Base-by-base conservation (phyloP, 2,888 invertebrate genomes). In the Heliconius aoede region DNA sequence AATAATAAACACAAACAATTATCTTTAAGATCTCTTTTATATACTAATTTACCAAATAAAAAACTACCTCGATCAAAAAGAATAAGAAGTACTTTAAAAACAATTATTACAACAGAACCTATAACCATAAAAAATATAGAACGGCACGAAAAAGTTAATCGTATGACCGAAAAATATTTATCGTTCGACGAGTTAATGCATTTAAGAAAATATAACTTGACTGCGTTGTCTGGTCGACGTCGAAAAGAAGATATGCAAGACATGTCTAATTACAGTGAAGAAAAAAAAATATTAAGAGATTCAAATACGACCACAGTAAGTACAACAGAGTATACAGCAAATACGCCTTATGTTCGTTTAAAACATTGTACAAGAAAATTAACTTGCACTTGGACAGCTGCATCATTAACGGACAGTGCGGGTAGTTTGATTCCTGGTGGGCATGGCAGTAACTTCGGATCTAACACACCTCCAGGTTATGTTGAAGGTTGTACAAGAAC, bases 141-240 rank as follows among this genome's bases (percentile, higher is more conserved):
- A 65, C 74, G 74, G 74, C 78, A 79, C 46, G 75, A 68, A 15
- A 80, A 81, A 51, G 78, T 80, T 28, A 81, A 83, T 82, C 62
- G 82, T 64, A 68, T 86, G 4, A 91, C 91, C 36, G 94, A 93
- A 84, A 94, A 90, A 82, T 92, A 90, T 84, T 87, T 94, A 77
- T 94, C 94, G 8, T 94, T 94, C 84, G 92, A 94, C 78, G 93
- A 94, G 82, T 83, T 94, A 80, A 89, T 94, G 90, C 90, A 89
- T 84, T 83, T 93, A 18, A 86, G 92, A 80, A 93, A 90, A 84
- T 82, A 87, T n/a, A 89, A 85, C 77, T 81, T 85, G 30, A 79
- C 74, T 7, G 75, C 76, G 61, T 55, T 60, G 46, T 72, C 51
- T 26, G 76, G 65, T 36, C 76, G 80, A 60, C 76, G 80, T 64